Percentiles rank a stretch among this genome's conserved stretches.
These are phyloP conservation scores for Schizopygopsis pylzovi DNA, from an alignment of 2,797 vertebrate species.

Conservation along the genomic window DNA sequence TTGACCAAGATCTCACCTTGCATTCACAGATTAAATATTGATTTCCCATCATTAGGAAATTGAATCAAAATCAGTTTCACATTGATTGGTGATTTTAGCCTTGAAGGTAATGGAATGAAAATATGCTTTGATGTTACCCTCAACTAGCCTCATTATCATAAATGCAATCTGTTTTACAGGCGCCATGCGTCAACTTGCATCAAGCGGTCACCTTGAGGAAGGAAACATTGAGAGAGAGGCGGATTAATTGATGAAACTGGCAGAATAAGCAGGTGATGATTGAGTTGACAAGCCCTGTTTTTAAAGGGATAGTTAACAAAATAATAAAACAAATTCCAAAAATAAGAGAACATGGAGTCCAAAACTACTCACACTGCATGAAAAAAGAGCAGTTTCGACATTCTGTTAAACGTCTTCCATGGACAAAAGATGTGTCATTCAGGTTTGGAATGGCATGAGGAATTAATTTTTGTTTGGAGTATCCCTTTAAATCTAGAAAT, in stretches of 20 bases:
- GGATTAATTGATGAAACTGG: conserved; percentile 31
- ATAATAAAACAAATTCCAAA: neutral
- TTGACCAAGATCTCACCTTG: conserved; percentile 52
- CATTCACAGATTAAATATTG: conserved; percentile 69
- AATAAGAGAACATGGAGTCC: neutral
- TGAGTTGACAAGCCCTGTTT: conserved; percentile 2
- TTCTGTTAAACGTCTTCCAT: neutral
- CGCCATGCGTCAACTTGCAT: conserved; percentile 40
- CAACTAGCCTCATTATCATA: conserved; percentile 42
- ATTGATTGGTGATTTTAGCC: conserved; percentile 65
- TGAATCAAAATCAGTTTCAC: conserved; percentile 63
- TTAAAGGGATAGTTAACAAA: neutral
- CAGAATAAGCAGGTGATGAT: neutral
- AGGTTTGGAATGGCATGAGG: neutral
- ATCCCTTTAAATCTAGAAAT: conserved; percentile 44
- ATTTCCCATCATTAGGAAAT: conserved; percentile 61
- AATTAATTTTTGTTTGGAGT: neutral
- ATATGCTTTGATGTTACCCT: conserved; percentile 37
- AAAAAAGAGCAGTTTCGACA: neutral
- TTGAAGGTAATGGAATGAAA: conserved; percentile 53
- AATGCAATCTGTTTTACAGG: conserved; percentile 49
- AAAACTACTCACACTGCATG: neutral
- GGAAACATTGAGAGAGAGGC: conserved; percentile 6
- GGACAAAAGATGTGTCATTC: neutral
- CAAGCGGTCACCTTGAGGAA: conserved; percentile 43